Conservation (phyloP, 2,888 invertebrate species). For the Drosophila mettleri region DNA sequence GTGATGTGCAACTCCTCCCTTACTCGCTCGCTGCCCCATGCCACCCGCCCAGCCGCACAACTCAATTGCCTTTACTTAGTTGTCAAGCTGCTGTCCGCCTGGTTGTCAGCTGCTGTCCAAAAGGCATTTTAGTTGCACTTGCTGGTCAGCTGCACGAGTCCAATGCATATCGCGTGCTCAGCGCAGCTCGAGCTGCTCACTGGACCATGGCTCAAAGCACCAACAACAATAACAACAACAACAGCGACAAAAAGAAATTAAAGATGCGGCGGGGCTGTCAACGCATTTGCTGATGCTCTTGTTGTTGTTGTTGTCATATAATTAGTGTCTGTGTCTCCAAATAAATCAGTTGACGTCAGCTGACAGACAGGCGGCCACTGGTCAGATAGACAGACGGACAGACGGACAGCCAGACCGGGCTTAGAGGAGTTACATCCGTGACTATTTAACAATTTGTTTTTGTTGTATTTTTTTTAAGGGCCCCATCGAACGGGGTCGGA, state of each 20-base stretch:
- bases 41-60: background rate
- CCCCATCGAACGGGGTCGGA: constrained; percentile 38
- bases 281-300: constrained; percentile 59
- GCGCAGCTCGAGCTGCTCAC: constrained; percentile 63
- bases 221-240: constrained; percentile 42
- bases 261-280: constrained; percentile 76
- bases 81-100: constrained; percentile 66
- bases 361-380: constrained; percentile 3
- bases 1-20: background rate
- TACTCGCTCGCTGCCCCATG: no score
- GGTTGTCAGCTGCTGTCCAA: constrained; percentile 57
- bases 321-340: constrained; percentile 71
- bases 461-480: constrained; percentile 26
- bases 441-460: constrained; percentile 41
- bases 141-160: constrained; percentile 53
- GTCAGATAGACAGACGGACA: constrained; percentile 5
- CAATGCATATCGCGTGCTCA: constrained; percentile 72
- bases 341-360: constrained; percentile 71
- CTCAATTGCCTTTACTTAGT: constrained; percentile 56
- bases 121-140: constrained; percentile 62
- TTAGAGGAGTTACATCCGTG: constrained; percentile 22
- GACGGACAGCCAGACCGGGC: constrained; percentile 5
- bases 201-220: constrained; percentile 66
- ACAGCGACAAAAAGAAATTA: constrained; percentile 58
- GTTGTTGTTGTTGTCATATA: constrained; percentile 62